Evolutionary conservation across 1,140 invertebrate species (phyloP), one percentile per base, ranked within the genome.

Genomic region (Physella acuta): DNA sequence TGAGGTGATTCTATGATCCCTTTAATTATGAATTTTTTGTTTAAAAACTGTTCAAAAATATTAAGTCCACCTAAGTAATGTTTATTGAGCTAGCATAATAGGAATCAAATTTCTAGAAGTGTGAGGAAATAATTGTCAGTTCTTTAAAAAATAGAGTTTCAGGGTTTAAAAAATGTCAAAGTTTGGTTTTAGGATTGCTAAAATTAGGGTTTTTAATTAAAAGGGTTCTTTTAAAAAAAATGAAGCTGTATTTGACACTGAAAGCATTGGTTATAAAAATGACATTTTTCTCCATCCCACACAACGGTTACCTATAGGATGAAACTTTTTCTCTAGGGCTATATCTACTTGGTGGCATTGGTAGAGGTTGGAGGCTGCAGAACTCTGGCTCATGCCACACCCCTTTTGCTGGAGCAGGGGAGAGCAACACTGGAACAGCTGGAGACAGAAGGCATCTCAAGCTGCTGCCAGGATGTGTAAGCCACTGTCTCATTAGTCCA

Each of bases 321-420:
- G n/a, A n/a, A n/a, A n/a, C n/a, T 72, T 61, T 67, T 39, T 59
- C 77, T 78, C 30, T 73, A 85, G 84, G 79, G 80, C 65, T 78
- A 84, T 70, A 79, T 76, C 63, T 60, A 84, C 39, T 53, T 85
- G 36, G 76, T 72, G 53, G 78, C 78, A 20, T 44, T 84, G 63
- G 56, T 85, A 30, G 83, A 85, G 71, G 76, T 79, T n/a, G 81
- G 83, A 17, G 81, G 81, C 5, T 83, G 80, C 70, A 71, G 79
- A 67, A 66, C 58, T 17, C 55, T 73, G 28, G 73, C 79, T 20
- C 68, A 73, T 26, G 82, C 84, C 8, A 80, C 85, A 71, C 78
- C 79, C 2, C 81, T 87, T 61, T 80, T 82, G 66, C 78, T 86
- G 8, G 81, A 86, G 64, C 85, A 87, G 71, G 84, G 78, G 17